These are phyloP conservation scores for Etheostoma spectabile DNA, from an alignment of 2,113 vertebrate genomes.

Conservation along the genomic window DNA sequence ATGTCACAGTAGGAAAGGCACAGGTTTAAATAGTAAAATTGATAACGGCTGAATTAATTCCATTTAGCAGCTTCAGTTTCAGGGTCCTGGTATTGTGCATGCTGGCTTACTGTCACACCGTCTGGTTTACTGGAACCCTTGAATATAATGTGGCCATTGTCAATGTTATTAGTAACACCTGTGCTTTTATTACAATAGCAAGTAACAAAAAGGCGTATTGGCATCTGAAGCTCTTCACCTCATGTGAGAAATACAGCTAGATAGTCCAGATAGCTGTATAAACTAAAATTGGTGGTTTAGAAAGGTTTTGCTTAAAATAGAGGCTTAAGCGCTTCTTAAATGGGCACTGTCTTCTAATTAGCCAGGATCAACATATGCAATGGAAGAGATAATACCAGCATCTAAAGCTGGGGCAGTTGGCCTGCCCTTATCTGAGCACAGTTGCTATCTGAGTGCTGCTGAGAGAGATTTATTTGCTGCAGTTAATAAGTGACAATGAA, in stretches of 20 bases:
- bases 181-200: not conserved
- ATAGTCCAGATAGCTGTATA: not conserved
- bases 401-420: slow-evolving; percentile 9
- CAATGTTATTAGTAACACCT: slow-evolving; percentile 2
- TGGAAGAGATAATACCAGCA: slow-evolving; percentile 15
- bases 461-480: slow-evolving; percentile 21
- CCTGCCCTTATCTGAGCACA: slow-evolving; percentile 17
- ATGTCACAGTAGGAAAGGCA: not conserved
- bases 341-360: slow-evolving; percentile 26
- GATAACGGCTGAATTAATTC: slow-evolving; percentile 3
- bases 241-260: not conserved
- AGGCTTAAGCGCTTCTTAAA: slow-evolving; percentile 8
- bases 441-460: not conserved
- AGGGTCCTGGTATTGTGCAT: not conserved
- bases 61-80: slow-evolving; percentile 16
- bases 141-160: not conserved
- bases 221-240: not conserved
- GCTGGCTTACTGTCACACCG: not conserved
- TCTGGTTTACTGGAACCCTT: not conserved
- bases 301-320: slow-evolving; percentile 27
- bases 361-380: not conserved
- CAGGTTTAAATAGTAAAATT: not conserved
- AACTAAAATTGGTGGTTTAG: slow-evolving; percentile 18
- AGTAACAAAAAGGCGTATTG: not conserved
- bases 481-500: slow-evolving; percentile 15